A percentile compares a stretch with the other conserved stretches of the same genome.
These are phyloP conservation scores for Beris chalybata DNA, from an alignment of 2,888 invertebrate species.

Conservation along the genomic window DNA sequence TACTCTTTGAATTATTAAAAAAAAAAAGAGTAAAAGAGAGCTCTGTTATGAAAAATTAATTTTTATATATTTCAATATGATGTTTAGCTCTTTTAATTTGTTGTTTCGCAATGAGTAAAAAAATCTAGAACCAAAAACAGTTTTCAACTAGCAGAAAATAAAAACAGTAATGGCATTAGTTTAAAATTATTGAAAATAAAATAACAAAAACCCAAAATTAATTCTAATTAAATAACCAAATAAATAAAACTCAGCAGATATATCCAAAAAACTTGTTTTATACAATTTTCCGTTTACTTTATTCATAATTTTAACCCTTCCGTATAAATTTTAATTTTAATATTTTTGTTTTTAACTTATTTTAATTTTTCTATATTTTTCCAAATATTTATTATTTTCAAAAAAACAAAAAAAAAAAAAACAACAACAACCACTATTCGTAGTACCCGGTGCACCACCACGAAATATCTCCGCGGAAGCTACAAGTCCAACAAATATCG, in stretches of 20 bases:
- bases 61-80: constrained; percentile 28
- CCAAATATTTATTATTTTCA: constrained; percentile 24
- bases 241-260: constrained; percentile 31
- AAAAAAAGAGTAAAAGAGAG: constrained; percentile 34
- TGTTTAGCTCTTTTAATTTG: constrained; percentile 35
- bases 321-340: constrained; percentile 34
- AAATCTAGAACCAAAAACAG: constrained; percentile 21
- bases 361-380: constrained; percentile 28
- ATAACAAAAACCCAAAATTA: constrained; percentile 9
- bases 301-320: constrained; percentile 15
- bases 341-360: constrained; percentile 30
- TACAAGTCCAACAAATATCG: constrained; percentile 84
- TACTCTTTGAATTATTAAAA: constrained; percentile 30
- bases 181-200: constrained; percentile 15
- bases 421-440: constrained; percentile 41
- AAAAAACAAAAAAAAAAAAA: constrained; percentile 28
- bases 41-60: constrained; percentile 35
- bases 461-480: constrained; percentile 89
- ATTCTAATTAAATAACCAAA: constrained; percentile 6
- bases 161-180: constrained; percentile 2
- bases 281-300: constrained; percentile 24
- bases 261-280: constrained; percentile 36
- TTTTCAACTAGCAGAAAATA: not conserved
- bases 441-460: constrained; percentile 97
- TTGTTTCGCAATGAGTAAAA: constrained; percentile 33